These are phyloP conservation scores for Mycalesis mineus DNA, from an alignment of 2,888 invertebrate genomes.

Conservation along the genomic window DNA sequence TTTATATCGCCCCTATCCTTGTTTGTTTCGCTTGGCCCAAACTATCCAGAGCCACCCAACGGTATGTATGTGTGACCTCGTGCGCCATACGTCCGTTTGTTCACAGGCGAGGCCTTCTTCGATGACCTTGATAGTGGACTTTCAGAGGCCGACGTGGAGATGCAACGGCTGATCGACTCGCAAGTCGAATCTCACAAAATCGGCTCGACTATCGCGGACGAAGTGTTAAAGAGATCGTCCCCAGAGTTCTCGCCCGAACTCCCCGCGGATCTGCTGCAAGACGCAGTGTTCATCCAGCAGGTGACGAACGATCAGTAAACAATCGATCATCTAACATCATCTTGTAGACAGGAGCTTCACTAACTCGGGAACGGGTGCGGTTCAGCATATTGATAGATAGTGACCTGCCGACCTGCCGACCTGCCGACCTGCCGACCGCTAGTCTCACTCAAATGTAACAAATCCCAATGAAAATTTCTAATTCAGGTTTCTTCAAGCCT, in stretches of 20 bases:
- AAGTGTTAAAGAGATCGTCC: slow-evolving; percentile 74
- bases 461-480: too few species aligned
- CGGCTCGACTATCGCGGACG: slow-evolving; percentile 89
- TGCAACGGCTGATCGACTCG: slow-evolving; percentile 84
- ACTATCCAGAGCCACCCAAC: neutral
- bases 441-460: too few species aligned
- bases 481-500: too few species aligned
- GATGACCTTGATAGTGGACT: slow-evolving; percentile 23
- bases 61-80: slow-evolving; percentile 4
- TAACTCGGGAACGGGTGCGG: too few species aligned
- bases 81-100: slow-evolving; percentile 15
- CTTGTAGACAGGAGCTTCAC: too few species aligned
- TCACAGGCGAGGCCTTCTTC: slow-evolving; percentile 19
- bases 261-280: slow-evolving; percentile 48
- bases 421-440: too few species aligned
- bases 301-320: slow-evolving; percentile 31
- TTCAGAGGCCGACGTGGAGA: slow-evolving; percentile 79
- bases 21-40: neutral
- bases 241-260: slow-evolving; percentile 48
- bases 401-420: too few species aligned
- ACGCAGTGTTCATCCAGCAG: slow-evolving; percentile 51
- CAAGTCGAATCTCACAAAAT: slow-evolving; percentile 91
- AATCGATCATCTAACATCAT: neutral
- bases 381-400: too few species aligned
- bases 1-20: neutral